These are phyloP conservation scores for Triplophysa rosa DNA, from an alignment of 2,113 vertebrate genomes.

Conservation along the genomic window DNA sequence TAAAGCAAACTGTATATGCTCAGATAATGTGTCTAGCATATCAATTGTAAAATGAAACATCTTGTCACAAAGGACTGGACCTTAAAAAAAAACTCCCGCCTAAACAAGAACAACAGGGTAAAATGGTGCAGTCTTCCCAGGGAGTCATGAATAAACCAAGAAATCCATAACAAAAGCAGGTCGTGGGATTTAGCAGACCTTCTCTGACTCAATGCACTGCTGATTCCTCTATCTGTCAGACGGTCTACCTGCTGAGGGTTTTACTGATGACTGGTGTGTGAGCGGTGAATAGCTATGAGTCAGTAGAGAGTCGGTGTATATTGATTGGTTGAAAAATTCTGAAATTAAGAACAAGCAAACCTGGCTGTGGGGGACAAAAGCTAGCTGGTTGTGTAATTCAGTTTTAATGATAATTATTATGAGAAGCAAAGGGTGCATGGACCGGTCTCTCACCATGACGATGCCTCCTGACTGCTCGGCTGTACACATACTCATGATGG, in stretches of 20 bases:
- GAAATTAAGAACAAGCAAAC: constrained; percentile 17
- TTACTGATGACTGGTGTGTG: constrained; percentile 1
- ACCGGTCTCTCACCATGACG: constrained; percentile 85
- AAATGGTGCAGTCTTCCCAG: not conserved
- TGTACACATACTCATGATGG: constrained; percentile 98
- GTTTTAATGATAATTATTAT: constrained; percentile 6
- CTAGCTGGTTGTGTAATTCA: not conserved
- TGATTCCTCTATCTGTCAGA: not conserved
- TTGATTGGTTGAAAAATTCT: constrained; percentile 4
- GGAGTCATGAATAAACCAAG: constrained; percentile 23
- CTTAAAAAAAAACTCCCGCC: not conserved
- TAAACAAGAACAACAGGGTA: not conserved
- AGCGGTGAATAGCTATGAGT: not conserved
- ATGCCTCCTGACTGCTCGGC: constrained; percentile 94
- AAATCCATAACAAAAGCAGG: constrained; percentile 1
- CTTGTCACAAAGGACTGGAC: not conserved
- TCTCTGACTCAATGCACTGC: not conserved
- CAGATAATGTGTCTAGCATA: not conserved
- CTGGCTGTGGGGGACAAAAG: not conserved
- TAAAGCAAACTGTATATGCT: not conserved
- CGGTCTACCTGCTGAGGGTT: not conserved
- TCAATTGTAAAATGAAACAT: not conserved
- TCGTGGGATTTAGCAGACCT: not conserved
- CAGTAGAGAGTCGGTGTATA: not conserved
- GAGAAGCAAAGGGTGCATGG: not conserved